Evolutionary conservation across 1,140 invertebrate genomes (phyloP).

Genomic region (Tetragnatha versicolor): DNA sequence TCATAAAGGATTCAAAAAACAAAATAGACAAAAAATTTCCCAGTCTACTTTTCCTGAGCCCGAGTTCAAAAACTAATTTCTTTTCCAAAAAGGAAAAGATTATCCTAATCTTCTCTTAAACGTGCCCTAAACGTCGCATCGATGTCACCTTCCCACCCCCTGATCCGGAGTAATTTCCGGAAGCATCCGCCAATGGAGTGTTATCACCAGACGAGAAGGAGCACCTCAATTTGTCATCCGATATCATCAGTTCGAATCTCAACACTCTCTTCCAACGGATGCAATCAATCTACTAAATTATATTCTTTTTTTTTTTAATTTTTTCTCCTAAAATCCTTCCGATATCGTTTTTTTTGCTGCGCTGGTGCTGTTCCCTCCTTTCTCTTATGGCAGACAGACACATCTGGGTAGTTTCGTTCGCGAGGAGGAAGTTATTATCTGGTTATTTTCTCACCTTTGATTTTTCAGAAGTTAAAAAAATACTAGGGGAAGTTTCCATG

Average conservation of each 20-base stretch:
- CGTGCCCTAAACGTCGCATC: background rate
- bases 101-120: too few species aligned
- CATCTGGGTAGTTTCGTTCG: too few species aligned
- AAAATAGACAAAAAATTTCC: too few species aligned
- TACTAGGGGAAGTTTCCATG: too few species aligned
- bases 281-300: constrained; percentile 34
- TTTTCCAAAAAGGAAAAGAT: constrained; percentile 15
- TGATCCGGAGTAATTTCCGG: constrained; percentile 21
- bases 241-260: constrained; percentile 22
- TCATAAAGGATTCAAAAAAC: too few species aligned
- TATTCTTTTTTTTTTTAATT: background rate
- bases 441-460: too few species aligned
- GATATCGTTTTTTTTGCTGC: too few species aligned
- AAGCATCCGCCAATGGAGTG: constrained; percentile 29
- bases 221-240: constrained; percentile 37
- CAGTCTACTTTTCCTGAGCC: too few species aligned
- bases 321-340: background rate
- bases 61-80: background rate
- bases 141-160: background rate
- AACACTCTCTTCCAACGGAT: background rate
- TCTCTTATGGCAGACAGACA: too few species aligned
- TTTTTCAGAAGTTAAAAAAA: too few species aligned
- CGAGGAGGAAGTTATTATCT: too few species aligned
- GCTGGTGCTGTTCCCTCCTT: too few species aligned
- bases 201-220: constrained; percentile 23